phyloP scores from a whole-genome alignment of 2,797 vertebrate genomes.

The Enteromius fasciolatus region DNA sequence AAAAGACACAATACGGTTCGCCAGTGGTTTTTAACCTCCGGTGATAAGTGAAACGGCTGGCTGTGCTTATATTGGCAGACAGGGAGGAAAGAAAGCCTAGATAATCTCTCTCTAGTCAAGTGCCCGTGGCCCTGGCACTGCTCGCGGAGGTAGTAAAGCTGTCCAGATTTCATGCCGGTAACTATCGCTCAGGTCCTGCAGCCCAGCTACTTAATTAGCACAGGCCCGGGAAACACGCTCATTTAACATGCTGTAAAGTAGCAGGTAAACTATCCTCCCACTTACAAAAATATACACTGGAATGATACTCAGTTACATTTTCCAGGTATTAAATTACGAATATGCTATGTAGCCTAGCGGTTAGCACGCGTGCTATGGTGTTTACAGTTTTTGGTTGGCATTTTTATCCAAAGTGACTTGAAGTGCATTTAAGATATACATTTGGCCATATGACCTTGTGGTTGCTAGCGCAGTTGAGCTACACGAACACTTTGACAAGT shows the following conservation, averaged over 20 bases:
- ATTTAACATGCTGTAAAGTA: slow-evolving; percentile 36
- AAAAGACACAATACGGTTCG: slow-evolving; percentile 9
- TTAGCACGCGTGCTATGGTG: neutral
- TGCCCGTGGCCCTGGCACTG: slow-evolving; percentile 37
- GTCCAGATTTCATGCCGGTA: slow-evolving; percentile 43
- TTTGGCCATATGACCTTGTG: neutral
- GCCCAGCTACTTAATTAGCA: slow-evolving; percentile 40
- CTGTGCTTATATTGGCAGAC: slow-evolving; percentile 23
- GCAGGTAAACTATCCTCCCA: neutral
- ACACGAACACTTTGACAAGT: neutral
- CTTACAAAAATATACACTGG: neutral
- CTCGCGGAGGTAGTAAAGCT: slow-evolving; percentile 25
- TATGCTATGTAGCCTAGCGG: neutral
- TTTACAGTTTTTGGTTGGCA: neutral
- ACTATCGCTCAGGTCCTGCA: slow-evolving; percentile 41
- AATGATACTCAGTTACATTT: neutral
- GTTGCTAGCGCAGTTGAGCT: neutral
- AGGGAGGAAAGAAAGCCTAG: slow-evolving; percentile 37
- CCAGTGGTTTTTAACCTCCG: slow-evolving; percentile 17
- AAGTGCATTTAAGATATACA: neutral
- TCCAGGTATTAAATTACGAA: neutral
- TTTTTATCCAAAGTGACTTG: neutral
- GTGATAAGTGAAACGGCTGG: slow-evolving; percentile 35
- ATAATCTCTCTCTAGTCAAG: slow-evolving; percentile 43
- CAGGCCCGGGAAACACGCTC: slow-evolving; percentile 11